These are phyloP conservation scores for Rhingia campestris DNA, from an alignment of 2,888 invertebrate genomes.

Conservation along the genomic window DNA sequence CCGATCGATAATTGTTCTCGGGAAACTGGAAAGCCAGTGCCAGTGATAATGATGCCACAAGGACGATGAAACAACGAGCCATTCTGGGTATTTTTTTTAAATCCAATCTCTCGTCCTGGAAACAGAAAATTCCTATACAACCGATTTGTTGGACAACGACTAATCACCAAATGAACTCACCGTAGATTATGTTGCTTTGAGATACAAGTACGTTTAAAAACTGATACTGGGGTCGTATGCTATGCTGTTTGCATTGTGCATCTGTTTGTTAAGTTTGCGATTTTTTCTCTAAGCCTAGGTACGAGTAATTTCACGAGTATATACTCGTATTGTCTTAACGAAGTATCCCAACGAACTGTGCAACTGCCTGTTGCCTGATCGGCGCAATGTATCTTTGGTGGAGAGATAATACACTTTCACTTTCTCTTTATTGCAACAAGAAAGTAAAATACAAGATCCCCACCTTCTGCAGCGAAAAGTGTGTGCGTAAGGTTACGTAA, in stretches of 20 bases:
- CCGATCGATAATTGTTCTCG: constrained; percentile 40
- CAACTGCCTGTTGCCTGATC: constrained; percentile 63
- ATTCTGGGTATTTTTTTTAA: constrained; percentile 21
- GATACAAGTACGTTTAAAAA: constrained; percentile 1
- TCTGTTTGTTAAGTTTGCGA: constrained; percentile 38
- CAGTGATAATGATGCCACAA: constrained; percentile 37
- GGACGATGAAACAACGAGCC: constrained; percentile 7
- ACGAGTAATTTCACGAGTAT: constrained; percentile 20
- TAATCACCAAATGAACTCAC: constrained; percentile 40
- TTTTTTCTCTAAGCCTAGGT: constrained; percentile 37
- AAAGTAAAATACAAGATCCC: constrained; percentile 74
- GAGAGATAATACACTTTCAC: constrained; percentile 74
- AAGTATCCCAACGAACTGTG: constrained; percentile 72
- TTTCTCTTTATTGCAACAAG: constrained; percentile 74
- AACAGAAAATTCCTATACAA: constrained; percentile 13
- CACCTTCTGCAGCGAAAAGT: constrained; percentile 67
- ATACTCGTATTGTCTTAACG: constrained; percentile 64
- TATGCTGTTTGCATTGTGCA: constrained; percentile 56
- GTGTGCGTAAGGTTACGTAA: constrained; percentile 73
- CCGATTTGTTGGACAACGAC: constrained; percentile 23
- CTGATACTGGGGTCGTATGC: not conserved
- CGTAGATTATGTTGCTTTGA: constrained; percentile 28
- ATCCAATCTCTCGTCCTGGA: constrained; percentile 5
- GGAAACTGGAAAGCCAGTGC: constrained; percentile 58
- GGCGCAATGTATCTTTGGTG: constrained; percentile 72